Evolutionary conservation across 1,140 invertebrate genomes (phyloP).

Genomic region (Antheraea mylitta): DNA sequence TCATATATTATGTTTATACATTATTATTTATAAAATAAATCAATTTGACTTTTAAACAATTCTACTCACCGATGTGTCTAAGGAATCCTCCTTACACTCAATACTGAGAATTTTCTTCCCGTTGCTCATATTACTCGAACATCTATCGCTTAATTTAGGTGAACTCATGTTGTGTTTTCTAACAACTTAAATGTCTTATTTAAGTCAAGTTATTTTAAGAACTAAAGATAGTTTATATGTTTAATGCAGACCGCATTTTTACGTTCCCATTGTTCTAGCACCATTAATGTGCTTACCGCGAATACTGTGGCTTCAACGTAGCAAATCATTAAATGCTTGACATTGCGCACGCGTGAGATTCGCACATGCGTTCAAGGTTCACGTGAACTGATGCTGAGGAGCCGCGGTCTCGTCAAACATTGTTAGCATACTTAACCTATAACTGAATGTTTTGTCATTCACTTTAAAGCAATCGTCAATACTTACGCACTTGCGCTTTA

Average conservation of each 20-base stretch:
- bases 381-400: not conserved
- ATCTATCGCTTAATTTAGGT: slow-evolving; percentile 64
- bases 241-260: not conserved
- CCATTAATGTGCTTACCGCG: not conserved
- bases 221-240: not conserved
- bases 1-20: not conserved
- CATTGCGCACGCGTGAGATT: slow-evolving; percentile 26
- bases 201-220: not conserved
- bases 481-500: slow-evolving; percentile 1
- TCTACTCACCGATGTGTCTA: slow-evolving; percentile 66
- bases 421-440: too few relatives aligned
- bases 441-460: too few relatives aligned
- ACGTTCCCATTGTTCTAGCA: not conserved
- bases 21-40: not conserved
- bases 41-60: not conserved
- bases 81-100: slow-evolving; percentile 63
- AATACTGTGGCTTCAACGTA: slow-evolving; percentile 2
- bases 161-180: slow-evolving; percentile 49
- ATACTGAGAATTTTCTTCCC: slow-evolving; percentile 57
- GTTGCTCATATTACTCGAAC: slow-evolving; percentile 60
- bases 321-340: slow-evolving; percentile 30
- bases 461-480: not conserved
- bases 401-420: too few relatives aligned
- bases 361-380: slow-evolving; percentile 26
- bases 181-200: not conserved